These are phyloP conservation scores for Eilema sororculum DNA, from an alignment of 2,888 invertebrate genomes.

Conservation along the genomic window DNA sequence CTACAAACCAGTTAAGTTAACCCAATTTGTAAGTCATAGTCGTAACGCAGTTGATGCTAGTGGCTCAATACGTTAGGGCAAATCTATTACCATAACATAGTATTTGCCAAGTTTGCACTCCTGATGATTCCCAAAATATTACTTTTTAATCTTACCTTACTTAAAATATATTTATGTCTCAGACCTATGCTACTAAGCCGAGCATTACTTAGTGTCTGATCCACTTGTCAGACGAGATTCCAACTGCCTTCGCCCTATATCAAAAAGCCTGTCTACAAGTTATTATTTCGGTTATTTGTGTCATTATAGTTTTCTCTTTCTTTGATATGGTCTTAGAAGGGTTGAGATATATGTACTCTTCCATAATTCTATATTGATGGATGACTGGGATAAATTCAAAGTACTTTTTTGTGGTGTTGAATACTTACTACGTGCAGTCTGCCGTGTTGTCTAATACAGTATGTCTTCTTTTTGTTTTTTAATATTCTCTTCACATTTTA, in stretches of 20 bases:
- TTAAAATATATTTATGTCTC: background rate
- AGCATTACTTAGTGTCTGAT: slow-evolving; percentile 12
- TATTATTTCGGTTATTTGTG: slow-evolving; percentile 15
- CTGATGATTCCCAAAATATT: too few species aligned
- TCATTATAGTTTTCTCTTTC: slow-evolving; percentile 26
- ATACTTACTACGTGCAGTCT: background rate
- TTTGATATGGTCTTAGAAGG: slow-evolving; percentile 16
- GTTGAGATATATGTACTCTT: background rate
- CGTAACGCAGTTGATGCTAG: background rate
- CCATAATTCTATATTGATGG: slow-evolving; percentile 19
- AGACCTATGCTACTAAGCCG: background rate
- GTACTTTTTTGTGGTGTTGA: background rate
- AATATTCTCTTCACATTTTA: too few species aligned
- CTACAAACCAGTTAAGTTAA: background rate
- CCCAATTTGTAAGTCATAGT: background rate
- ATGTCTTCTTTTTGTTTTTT: too few species aligned
- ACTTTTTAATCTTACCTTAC: background rate
- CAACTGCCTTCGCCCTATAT: slow-evolving; percentile 35
- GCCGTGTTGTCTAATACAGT: background rate
- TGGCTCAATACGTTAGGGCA: background rate
- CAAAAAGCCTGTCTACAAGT: slow-evolving; percentile 24
- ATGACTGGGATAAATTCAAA: slow-evolving; percentile 14
- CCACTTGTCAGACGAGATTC: slow-evolving; percentile 57
- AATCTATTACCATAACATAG: background rate
- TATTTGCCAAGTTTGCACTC: too few species aligned